Evolutionary conservation across 2,888 invertebrate genomes (phyloP).

Genomic region (Apotomis turbidana): DNA sequence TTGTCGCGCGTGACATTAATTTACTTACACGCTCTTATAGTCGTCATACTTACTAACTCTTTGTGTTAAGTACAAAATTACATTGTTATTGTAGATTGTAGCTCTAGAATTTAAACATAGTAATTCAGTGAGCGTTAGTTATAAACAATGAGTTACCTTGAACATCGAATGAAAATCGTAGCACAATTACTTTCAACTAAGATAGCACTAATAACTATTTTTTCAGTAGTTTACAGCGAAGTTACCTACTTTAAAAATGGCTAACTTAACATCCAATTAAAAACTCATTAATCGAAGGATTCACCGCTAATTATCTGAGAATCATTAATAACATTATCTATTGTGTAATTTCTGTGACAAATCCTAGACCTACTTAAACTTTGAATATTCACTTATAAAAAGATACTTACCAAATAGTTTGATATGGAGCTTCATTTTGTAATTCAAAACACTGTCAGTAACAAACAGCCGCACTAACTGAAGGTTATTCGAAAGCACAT

Average conservation of each 20-base stretch:
- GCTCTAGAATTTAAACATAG: no score
- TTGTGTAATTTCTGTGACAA: slow-evolving; percentile 21
- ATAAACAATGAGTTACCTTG: no score
- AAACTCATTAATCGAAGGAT: slow-evolving; percentile 40
- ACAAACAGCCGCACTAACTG: slow-evolving; percentile 55
- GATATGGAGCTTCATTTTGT: slow-evolving; percentile 72
- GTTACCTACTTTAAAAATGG: background rate
- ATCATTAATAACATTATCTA: slow-evolving; percentile 15
- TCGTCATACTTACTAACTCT: background rate
- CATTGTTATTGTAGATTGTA: background rate
- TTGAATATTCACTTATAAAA: slow-evolving; percentile 28
- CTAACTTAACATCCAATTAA: slow-evolving; percentile 18
- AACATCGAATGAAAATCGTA: no score
- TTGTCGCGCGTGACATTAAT: slow-evolving; percentile 20
- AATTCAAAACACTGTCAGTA: slow-evolving; percentile 52
- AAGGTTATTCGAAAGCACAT: slow-evolving; percentile 46
- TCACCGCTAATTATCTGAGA: slow-evolving; percentile 35
- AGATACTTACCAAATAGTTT: slow-evolving; percentile 70
- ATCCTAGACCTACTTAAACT: slow-evolving; percentile 32
- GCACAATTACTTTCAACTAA: no score
- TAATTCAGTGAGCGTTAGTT: no score
- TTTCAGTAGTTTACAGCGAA: background rate
- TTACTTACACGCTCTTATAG: background rate
- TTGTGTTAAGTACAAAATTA: background rate
- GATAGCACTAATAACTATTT: no score